Evolutionary conservation across 2,797 vertebrate species (phyloP).

Genomic region (Mormyrops boulengeri): DNA sequence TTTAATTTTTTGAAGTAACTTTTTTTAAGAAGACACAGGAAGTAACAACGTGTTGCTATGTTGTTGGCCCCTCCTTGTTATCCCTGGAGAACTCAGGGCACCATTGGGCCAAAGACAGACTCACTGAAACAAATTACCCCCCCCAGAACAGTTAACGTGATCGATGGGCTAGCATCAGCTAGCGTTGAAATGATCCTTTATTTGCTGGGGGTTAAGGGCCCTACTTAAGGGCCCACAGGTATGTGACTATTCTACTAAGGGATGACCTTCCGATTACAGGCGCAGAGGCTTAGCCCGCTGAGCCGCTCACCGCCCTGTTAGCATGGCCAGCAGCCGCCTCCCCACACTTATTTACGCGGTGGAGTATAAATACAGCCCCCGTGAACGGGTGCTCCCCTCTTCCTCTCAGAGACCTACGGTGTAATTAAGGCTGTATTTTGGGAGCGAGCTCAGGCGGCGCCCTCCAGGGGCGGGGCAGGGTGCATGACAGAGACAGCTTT

Average conservation of each 20-base stretch:
- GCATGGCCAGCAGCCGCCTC: neutral
- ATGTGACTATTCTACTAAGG: neutral
- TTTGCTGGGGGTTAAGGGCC: neutral
- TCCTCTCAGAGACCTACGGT: neutral
- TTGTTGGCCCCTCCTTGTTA: neutral
- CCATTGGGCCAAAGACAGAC: neutral
- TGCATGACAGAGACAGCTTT: neutral
- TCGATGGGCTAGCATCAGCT: neutral
- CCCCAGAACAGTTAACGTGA: neutral
- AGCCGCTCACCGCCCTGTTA: neutral
- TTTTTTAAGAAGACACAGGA: neutral
- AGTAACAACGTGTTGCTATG: neutral
- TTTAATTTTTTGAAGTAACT: neutral
- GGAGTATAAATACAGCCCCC: neutral
- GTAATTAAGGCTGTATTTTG: conserved; percentile 23
- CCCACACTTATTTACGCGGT: neutral
- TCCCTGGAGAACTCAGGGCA: neutral
- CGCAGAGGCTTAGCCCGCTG: neutral
- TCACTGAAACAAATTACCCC: neutral
- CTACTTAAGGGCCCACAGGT: neutral
- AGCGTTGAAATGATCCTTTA: neutral
- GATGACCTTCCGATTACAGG: neutral
- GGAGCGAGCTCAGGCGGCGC: conserved; percentile 4
- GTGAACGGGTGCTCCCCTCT: neutral
- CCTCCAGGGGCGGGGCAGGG: neutral